A percentile compares a stretch with the other conserved stretches of the same genome.
Evolutionary conservation across 1,140 invertebrate genomes (phyloP).

Genomic region (Berghia stephanieae): DNA sequence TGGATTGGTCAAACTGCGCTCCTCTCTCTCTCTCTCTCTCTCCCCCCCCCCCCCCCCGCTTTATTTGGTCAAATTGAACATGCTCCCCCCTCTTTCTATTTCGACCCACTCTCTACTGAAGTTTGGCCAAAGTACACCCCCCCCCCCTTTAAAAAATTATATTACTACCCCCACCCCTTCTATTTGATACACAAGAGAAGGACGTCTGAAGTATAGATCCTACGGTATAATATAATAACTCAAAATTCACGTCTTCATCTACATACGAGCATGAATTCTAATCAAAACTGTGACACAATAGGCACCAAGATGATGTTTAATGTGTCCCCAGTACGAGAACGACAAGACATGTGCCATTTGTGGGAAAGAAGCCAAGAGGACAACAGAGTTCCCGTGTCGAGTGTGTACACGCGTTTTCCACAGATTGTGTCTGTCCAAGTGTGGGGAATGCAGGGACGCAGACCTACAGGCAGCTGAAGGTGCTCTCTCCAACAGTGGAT

Average conservation of each 20-base stretch:
- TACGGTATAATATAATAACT: background rate
- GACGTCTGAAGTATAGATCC: background rate
- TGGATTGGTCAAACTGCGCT: no score
- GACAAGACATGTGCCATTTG: constrained; percentile 25
- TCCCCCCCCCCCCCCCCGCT: background rate
- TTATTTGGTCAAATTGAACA: background rate
- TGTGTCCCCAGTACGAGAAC: constrained; percentile 23
- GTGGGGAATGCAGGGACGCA: constrained; percentile 26
- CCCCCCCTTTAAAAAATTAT: background rate
- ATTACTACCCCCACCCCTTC: background rate
- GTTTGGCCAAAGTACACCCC: background rate
- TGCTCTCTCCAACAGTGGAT: constrained; percentile 28
- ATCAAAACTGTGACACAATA: no score
- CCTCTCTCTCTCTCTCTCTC: background rate
- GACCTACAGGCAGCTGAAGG: constrained; percentile 4
- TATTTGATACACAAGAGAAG: background rate
- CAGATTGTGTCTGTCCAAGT: constrained; percentile 28
- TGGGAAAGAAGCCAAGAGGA: background rate
- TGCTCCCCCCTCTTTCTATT: no score
- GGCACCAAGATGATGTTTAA: no score
- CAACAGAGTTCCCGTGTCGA: constrained; percentile 32
- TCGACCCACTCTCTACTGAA: background rate
- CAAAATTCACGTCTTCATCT: no score
- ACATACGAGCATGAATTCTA: no score
- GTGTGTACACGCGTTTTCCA: constrained; percentile 37